Conservation (phyloP, 2,888 invertebrate genomes). For the Polylopha cassiicola region DNA sequence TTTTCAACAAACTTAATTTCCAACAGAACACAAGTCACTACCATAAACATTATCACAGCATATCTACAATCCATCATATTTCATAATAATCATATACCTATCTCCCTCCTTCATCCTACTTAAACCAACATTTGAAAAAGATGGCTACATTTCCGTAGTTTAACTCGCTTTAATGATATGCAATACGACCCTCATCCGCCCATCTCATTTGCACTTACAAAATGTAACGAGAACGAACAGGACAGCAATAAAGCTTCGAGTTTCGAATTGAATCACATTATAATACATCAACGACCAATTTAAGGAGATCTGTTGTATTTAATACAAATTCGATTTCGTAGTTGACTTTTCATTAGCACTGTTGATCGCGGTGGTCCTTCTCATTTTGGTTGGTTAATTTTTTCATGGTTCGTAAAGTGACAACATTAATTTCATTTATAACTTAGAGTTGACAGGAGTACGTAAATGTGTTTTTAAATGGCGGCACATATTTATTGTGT, state of each 20-base stretch:
- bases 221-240: slow-evolving; percentile 27
- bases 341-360: too few species aligned
- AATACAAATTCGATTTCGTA: slow-evolving; percentile 3
- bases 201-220: slow-evolving; percentile 31
- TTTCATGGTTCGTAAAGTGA: slow-evolving; percentile 4
- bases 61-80: slow-evolving; percentile 40
- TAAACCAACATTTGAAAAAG: slow-evolving; percentile 29
- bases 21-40: too few species aligned
- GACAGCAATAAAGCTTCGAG: slow-evolving; percentile 26
- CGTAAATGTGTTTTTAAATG: slow-evolving; percentile 22
- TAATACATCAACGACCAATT: slow-evolving; percentile 6
- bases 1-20: too few species aligned
- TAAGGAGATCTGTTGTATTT: slow-evolving; percentile 7
- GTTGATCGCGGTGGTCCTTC: too few species aligned
- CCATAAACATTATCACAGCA: slow-evolving; percentile 38
- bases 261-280: slow-evolving; percentile 17
- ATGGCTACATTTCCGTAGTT: slow-evolving; percentile 31
- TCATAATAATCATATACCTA: slow-evolving; percentile 25
- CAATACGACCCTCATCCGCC: slow-evolving; percentile 52
- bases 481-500: slow-evolving; percentile 8
- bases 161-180: slow-evolving; percentile 55
- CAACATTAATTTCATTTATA: slow-evolving; percentile 23
- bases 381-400: neutral
- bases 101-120: slow-evolving; percentile 5
- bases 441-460: slow-evolving; percentile 16